Conservation (phyloP, 1,140 invertebrate genomes). For the Carcinoscorpius rotundicauda region DNA sequence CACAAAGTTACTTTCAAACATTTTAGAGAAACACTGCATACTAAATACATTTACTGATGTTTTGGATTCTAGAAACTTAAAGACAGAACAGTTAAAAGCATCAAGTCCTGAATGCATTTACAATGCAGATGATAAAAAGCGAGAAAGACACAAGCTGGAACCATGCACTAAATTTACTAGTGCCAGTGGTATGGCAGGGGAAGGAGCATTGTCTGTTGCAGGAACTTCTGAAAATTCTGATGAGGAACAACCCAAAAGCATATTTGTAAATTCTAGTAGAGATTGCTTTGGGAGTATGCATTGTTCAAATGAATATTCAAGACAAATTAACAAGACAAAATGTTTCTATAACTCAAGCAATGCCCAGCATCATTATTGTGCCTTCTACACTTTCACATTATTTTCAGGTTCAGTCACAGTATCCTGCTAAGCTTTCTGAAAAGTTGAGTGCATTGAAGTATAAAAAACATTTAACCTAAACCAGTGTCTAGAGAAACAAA, state of each 20-base stretch:
- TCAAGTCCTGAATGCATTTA: too few species aligned
- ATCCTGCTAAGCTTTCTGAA: not conserved
- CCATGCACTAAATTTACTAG: too few species aligned
- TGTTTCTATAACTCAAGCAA: constrained; percentile 11
- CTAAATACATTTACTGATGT: too few species aligned
- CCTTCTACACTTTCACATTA: constrained; percentile 6
- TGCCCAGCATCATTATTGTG: constrained; percentile 18
- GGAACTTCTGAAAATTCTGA: not conserved
- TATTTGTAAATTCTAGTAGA: not conserved
- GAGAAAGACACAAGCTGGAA: too few species aligned
- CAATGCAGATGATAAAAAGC: too few species aligned
- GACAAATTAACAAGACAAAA: constrained; percentile 9
- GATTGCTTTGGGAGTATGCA: not conserved
- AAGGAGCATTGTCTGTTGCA: too few species aligned
- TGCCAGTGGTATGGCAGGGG: too few species aligned
- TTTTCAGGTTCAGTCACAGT: constrained; percentile 5
- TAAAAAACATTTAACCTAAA: constrained; percentile 40
- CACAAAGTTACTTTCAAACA: too few species aligned
- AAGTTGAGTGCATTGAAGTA: constrained; percentile 29
- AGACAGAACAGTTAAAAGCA: too few species aligned
- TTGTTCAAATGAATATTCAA: constrained; percentile 6
- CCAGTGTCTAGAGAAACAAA: constrained; percentile 13
- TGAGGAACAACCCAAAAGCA: not conserved
- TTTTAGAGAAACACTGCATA: too few species aligned
- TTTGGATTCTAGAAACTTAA: too few species aligned